phyloP scores from a whole-genome alignment of 2,113 vertebrate genomes.

The crab-eating macaque (Macaca fascicularis) region DNA sequence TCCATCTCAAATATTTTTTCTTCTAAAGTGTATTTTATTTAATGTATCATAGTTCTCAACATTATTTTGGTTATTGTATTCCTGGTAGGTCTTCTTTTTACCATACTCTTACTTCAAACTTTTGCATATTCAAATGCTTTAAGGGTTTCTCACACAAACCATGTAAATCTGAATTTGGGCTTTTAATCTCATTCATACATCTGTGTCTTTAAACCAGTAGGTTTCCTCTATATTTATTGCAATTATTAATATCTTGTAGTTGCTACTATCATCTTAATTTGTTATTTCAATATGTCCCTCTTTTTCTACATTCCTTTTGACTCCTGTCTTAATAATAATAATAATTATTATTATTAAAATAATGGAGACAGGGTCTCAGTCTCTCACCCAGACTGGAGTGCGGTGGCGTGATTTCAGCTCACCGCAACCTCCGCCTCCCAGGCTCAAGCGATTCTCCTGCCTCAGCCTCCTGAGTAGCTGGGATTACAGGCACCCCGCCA shows the following conservation, averaged over 20 bases:
- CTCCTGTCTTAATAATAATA: not conserved
- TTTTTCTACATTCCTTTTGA: not conserved
- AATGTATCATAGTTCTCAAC: not conserved
- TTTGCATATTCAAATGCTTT: not conserved
- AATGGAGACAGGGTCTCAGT: too few species aligned
- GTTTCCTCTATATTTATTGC: not conserved
- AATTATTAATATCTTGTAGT: slow-evolving; percentile 19
- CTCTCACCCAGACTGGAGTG: too few species aligned
- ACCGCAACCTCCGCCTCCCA: too few species aligned
- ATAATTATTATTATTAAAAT: too few species aligned
- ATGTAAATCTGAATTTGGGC: not conserved
- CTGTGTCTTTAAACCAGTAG: not conserved
- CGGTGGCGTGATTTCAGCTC: too few species aligned
- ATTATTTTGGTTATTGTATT: slow-evolving; percentile 2
- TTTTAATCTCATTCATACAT: not conserved
- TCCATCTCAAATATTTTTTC: not conserved
- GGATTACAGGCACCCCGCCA: too few species aligned
- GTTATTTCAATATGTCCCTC: not conserved
- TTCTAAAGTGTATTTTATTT: slow-evolving; percentile 7
- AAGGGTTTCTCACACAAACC: not conserved
- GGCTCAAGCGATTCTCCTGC: too few species aligned
- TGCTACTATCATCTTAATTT: not conserved
- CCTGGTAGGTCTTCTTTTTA: not conserved
- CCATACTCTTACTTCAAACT: not conserved
- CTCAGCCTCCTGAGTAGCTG: too few species aligned